phyloP scores from a whole-genome alignment of 2,888 invertebrate species.

The Apoderus coryli region DNA sequence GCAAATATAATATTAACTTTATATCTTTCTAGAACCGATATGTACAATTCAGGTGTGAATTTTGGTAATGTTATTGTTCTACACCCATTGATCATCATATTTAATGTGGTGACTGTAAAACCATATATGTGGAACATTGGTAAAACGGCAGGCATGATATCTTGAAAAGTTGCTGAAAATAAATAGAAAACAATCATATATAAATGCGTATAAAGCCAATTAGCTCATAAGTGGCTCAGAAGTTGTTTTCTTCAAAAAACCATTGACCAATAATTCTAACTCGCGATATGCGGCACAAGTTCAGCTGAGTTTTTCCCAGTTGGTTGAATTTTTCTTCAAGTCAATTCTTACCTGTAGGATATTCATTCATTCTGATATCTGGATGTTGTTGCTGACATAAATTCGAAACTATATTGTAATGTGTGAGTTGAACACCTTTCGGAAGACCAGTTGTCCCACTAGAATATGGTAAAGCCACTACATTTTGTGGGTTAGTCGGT shows the following conservation, averaged over 20 bases:
- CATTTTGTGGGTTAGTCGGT: conserved; percentile 39
- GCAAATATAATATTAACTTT: conserved; percentile 48
- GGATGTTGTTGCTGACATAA: conserved; percentile 5
- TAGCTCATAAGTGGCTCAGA: too few species aligned
- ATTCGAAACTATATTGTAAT: conserved; percentile 28
- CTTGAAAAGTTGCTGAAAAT: conserved; percentile 39
- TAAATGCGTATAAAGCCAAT: too few species aligned
- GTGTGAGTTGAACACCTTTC: conserved; percentile 57
- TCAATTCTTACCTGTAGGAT: background rate
- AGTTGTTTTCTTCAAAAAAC: too few species aligned
- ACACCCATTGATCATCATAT: conserved; percentile 43
- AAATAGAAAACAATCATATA: too few species aligned
- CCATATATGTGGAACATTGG: conserved; percentile 80
- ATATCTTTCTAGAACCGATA: conserved; percentile 48
- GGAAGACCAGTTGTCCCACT: conserved; percentile 77
- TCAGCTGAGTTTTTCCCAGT: too few species aligned
- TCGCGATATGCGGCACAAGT: background rate
- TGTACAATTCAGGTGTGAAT: conserved; percentile 55
- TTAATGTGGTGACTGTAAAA: conserved; percentile 42
- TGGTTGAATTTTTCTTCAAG: too few species aligned
- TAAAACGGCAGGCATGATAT: conserved; percentile 51
- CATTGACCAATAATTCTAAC: conserved; percentile 1
- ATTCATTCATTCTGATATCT: background rate
- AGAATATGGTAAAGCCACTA: conserved; percentile 63
- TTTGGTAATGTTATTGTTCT: conserved; percentile 55